A percentile compares a stretch with the other conserved stretches of the same genome.
phyloP scores from a whole-genome alignment of 2,113 vertebrate species.

The Peucedramus taeniatus region DNA sequence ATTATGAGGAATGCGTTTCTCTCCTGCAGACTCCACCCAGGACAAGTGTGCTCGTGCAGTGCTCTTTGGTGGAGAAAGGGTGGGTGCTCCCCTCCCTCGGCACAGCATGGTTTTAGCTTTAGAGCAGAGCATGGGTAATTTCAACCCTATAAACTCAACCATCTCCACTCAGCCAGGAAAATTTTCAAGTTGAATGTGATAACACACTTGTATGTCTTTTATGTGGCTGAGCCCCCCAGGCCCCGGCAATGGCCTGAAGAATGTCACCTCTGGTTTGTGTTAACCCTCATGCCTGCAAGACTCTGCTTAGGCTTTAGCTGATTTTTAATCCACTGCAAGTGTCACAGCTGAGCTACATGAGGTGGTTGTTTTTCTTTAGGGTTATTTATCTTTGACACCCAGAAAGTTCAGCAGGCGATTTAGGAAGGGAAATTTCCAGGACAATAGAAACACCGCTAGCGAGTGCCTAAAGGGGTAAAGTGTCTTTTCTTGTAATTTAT shows the following conservation, averaged over 20 bases:
- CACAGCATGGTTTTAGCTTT: background rate
- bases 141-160: background rate
- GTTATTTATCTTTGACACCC: background rate
- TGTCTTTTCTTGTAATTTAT: background rate
- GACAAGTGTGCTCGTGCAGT: background rate
- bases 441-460: background rate
- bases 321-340: background rate
- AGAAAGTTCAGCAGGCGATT: background rate
- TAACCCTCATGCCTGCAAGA: background rate
- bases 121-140: background rate
- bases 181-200: background rate
- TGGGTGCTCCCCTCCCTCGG: background rate
- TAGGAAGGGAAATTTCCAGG: background rate
- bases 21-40: conserved; percentile 47
- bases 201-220: background rate
- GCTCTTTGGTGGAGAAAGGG: background rate
- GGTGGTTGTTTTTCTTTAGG: background rate
- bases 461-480: background rate
- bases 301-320: background rate
- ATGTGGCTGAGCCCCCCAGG: background rate
- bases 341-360: background rate
- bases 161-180: background rate
- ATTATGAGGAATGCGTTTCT: conserved; percentile 74
- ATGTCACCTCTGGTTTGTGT: background rate
- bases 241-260: background rate